These are phyloP conservation scores for Stenodema calcarata DNA, from an alignment of 2,888 invertebrate genomes.

Conservation along the genomic window DNA sequence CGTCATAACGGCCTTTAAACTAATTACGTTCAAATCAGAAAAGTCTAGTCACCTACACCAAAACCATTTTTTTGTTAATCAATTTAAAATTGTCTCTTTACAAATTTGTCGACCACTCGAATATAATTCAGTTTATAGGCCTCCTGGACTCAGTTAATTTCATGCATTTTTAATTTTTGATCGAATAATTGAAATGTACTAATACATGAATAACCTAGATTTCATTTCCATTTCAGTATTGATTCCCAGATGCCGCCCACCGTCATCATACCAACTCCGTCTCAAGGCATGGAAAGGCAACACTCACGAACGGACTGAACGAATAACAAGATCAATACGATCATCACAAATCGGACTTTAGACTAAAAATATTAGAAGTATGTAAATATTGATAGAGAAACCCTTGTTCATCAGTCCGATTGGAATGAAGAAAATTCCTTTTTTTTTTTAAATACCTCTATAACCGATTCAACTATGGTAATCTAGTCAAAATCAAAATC, in stretches of 20 bases:
- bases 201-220: not conserved
- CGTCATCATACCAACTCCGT: constrained; percentile 36
- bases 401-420: not conserved
- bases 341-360: not conserved
- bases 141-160: too few relatives aligned
- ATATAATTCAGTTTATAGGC: too few relatives aligned
- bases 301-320: constrained; percentile 19
- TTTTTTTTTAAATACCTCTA: not conserved
- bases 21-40: too few relatives aligned
- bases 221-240: constrained; percentile 1
- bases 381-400: not conserved
- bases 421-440: not conserved
- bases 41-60: too few relatives aligned
- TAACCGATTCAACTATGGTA: not conserved
- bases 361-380: not conserved
- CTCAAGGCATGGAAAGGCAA: constrained; percentile 32
- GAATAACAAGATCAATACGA: not conserved
- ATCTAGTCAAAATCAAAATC: not conserved
- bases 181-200: too few relatives aligned
- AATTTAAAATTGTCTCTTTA: too few relatives aligned
- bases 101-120: too few relatives aligned
- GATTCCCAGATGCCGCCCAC: constrained; percentile 34
- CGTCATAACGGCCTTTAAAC: too few relatives aligned
- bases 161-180: too few relatives aligned
- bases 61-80: too few relatives aligned